Percentiles rank a stretch among this genome's conserved stretches.
Evolutionary conservation across 2,888 invertebrate species (phyloP).

Genomic region (Vanessa cardui): DNA sequence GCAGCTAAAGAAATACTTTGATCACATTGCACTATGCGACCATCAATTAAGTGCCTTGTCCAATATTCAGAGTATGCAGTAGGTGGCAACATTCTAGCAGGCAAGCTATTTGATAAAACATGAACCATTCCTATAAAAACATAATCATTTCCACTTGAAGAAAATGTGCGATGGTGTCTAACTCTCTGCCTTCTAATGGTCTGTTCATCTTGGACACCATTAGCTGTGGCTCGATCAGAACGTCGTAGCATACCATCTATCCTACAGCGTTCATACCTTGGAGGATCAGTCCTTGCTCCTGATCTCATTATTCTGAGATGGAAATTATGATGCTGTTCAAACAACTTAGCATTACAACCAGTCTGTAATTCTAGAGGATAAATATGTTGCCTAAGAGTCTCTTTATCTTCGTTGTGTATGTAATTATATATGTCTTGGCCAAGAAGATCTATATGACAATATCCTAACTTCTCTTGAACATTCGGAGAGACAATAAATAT

Average conservation of each 20-base stretch:
- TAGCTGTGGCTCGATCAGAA: slow-evolving; percentile 82
- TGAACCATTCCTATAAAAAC: slow-evolving; percentile 89
- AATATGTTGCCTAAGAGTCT: slow-evolving; percentile 87
- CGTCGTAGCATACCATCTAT: slow-evolving; percentile 85
- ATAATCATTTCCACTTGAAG: slow-evolving; percentile 84
- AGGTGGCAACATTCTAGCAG: slow-evolving; percentile 83
- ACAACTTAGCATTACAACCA: slow-evolving; percentile 59
- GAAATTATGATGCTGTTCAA: slow-evolving; percentile 81
- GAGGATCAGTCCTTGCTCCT: slow-evolving; percentile 87
- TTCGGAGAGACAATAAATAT: slow-evolving; percentile 93
- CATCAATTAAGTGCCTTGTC: slow-evolving; percentile 94
- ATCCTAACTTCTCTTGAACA: slow-evolving; percentile 92
- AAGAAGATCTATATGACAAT: slow-evolving; percentile 93
- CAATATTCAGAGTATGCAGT: slow-evolving; percentile 91
- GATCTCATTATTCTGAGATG: slow-evolving; percentile 85
- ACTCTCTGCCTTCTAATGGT: slow-evolving; percentile 78
- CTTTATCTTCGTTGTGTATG: slow-evolving; percentile 92
- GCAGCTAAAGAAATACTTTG: slow-evolving; percentile 94
- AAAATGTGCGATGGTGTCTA: slow-evolving; percentile 76
- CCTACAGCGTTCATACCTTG: slow-evolving; percentile 87
- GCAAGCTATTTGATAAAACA: slow-evolving; percentile 83
- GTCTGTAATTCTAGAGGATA: slow-evolving; percentile 79
- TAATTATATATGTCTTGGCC: slow-evolving; percentile 94
- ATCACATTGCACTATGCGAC: slow-evolving; percentile 94
- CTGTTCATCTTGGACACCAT: slow-evolving; percentile 78